Percentiles rank a stretch among this genome's conserved stretches.
phyloP scores from a whole-genome alignment of 2,113 vertebrate species.

The Glaucidium brasilianum region DNA sequence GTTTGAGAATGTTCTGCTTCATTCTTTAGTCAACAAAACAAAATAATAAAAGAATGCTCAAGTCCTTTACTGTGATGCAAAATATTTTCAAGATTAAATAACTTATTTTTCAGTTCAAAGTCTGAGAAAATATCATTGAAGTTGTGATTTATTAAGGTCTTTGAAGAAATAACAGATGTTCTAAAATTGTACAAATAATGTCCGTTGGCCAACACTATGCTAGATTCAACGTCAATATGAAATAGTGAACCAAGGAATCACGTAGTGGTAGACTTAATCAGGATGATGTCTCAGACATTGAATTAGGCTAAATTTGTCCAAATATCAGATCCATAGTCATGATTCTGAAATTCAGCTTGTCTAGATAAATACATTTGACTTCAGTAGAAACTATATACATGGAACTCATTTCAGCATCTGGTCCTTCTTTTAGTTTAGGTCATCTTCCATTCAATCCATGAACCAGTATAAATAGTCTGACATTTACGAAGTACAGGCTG shows the following conservation, averaged over 20 bases:
- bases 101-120: background rate
- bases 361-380: background rate
- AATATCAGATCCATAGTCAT: background rate
- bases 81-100: background rate
- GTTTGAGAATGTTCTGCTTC: background rate
- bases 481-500: conserved; percentile 16
- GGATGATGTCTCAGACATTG: background rate
- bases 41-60: background rate
- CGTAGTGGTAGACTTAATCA: background rate
- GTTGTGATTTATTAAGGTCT: background rate
- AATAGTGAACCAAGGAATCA: background rate
- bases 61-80: background rate
- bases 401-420: background rate
- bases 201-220: background rate
- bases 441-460: conserved; percentile 43
- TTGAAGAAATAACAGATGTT: background rate
- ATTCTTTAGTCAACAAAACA: background rate
- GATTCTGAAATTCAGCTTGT: background rate
- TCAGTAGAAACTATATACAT: background rate
- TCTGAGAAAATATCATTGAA: background rate
- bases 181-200: background rate
- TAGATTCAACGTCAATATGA: background rate
- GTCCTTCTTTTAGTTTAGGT: background rate
- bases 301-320: background rate
- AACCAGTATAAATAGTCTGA: conserved; percentile 7